phyloP scores from a whole-genome alignment of 2,888 invertebrate species.

The Plagodis pulveraria region DNA sequence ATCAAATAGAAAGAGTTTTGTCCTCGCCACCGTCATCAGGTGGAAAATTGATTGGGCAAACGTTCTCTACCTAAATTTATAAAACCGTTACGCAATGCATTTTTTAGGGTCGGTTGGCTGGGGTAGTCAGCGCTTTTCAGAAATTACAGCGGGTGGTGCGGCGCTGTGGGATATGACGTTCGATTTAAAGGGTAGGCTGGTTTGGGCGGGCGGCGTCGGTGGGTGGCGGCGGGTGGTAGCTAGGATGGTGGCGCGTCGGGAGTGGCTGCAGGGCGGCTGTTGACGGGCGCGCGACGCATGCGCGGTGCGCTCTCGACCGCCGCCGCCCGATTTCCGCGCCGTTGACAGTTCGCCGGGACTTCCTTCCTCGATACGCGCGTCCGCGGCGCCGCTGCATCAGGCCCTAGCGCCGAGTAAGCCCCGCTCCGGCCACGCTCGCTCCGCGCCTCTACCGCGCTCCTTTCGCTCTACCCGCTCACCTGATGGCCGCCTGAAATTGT shows the following conservation, averaged over 20 bases:
- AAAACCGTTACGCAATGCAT: slow-evolving; percentile 84
- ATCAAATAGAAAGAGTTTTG: slow-evolving; percentile 1
- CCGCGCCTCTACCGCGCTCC: slow-evolving; percentile 43
- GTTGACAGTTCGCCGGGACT: slow-evolving; percentile 86
- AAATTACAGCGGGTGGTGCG: slow-evolving; percentile 75
- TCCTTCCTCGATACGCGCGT: slow-evolving; percentile 83
- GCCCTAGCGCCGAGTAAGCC: slow-evolving; percentile 40
- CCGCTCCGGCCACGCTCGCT: slow-evolving; percentile 39
- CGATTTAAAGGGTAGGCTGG: slow-evolving; percentile 80
- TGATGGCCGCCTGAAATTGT: slow-evolving; percentile 71
- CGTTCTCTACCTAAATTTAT: slow-evolving; percentile 68
- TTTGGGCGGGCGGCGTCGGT: not conserved
- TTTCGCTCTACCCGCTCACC: slow-evolving; percentile 41
- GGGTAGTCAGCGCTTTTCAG: slow-evolving; percentile 82
- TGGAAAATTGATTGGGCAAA: slow-evolving; percentile 81
- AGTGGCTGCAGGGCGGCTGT: slow-evolving; percentile 79
- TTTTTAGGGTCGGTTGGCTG: slow-evolving; percentile 80
- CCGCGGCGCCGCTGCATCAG: slow-evolving; percentile 70
- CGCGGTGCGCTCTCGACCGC: slow-evolving; percentile 74
- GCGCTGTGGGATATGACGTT: slow-evolving; percentile 82
- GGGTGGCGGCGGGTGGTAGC: not conserved
- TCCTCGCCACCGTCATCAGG: slow-evolving; percentile 49
- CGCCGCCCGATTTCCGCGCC: slow-evolving; percentile 86
- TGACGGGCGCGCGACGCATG: slow-evolving; percentile 84
- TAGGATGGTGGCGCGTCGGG: slow-evolving; percentile 43